Conservation (phyloP, 2,113 vertebrate genomes). For the Cavia porcellus region DNA sequence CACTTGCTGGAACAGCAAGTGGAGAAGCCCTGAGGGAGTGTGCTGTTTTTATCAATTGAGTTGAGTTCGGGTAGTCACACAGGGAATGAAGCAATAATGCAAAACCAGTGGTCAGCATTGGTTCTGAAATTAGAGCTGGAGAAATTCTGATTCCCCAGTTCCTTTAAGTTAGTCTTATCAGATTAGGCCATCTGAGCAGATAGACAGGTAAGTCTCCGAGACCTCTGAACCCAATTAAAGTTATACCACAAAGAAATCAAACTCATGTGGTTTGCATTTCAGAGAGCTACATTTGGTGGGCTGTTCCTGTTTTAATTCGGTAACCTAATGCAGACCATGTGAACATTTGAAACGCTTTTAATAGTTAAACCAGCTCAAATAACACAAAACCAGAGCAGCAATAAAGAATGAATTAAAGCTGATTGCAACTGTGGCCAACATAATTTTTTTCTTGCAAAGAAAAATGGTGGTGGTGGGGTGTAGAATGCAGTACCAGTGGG, state of each 20-base stretch:
- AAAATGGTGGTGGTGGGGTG: constrained; percentile 26
- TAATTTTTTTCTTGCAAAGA: constrained; percentile 85
- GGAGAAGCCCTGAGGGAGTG: constrained; percentile 32
- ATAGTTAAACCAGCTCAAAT: constrained; percentile 92
- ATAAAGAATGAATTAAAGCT: constrained; percentile 93
- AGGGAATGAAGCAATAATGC: constrained; percentile 27
- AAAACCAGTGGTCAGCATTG: constrained; percentile 27
- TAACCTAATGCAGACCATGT: constrained; percentile 93
- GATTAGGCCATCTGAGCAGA: constrained; percentile 88
- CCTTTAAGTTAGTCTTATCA: constrained; percentile 90
- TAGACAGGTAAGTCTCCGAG: constrained; percentile 91
- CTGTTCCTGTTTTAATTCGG: constrained; percentile 92
- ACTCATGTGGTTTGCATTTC: constrained; percentile 93
- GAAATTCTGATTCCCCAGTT: constrained; percentile 80
- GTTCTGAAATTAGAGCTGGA: constrained; percentile 79
- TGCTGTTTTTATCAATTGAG: constrained; percentile 14
- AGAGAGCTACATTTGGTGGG: constrained; percentile 92
- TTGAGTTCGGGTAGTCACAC: constrained; percentile 62
- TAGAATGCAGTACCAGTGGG: constrained; percentile 50
- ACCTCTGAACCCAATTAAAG: constrained; percentile 92
- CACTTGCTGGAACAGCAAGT: constrained; percentile 23
- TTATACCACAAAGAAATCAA: constrained; percentile 92
- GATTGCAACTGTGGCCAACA: constrained; percentile 89
- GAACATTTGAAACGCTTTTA: constrained; percentile 92
- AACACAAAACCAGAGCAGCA: constrained; percentile 92